Evolutionary conservation across 2,797 vertebrate species (phyloP), one percentile per base, ranked within the genome.

Genomic region (Manis javanica): DNA sequence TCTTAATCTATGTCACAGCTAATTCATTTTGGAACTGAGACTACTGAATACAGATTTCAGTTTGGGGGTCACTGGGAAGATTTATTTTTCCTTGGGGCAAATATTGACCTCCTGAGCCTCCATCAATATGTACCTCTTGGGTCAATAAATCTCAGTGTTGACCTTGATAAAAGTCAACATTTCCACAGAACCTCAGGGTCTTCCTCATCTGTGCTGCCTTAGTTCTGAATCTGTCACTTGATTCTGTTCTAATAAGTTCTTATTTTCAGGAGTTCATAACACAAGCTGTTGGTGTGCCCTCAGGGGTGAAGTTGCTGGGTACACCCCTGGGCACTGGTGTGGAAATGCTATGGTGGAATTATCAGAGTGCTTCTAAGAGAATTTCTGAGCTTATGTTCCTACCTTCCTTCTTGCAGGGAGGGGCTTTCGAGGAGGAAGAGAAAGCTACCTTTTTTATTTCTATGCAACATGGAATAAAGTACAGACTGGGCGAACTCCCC

Each of bases 71-170:
- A 51, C 93, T 75, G 71, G 96, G 91, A 97, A 98, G 96, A 96
- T 93, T 97, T 95, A 96, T 96, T 98, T 95, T 97, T 78, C 87
- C 18, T 92, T 95, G 96, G 97, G 96, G 84, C 95, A 97, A 97
- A 96, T 97, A 97, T 98, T 74, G 97, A 98, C 95, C 89, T 95
- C 53, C 84, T 72, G 77, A 97, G 69, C 26, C 46, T 97, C 92
- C 84, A 94, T 97, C 93, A 92, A 97, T 98, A 94, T 97, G 98
- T 98, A 96, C 95, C 94, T 96, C 97, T 97, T 94, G 91, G 96
- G 96, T 98, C 97, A 90, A 98, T 98, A 98, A 96, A 98, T 98
- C 97, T 96, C 69, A 1, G 72, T 96, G 97, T 98, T 97, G 98
- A 98, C 98, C 98, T 98, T 97, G 91, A 84, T 93, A 90, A 84